Conservation (phyloP, 2,888 invertebrate species). For the Frankliniella fusca region DNA sequence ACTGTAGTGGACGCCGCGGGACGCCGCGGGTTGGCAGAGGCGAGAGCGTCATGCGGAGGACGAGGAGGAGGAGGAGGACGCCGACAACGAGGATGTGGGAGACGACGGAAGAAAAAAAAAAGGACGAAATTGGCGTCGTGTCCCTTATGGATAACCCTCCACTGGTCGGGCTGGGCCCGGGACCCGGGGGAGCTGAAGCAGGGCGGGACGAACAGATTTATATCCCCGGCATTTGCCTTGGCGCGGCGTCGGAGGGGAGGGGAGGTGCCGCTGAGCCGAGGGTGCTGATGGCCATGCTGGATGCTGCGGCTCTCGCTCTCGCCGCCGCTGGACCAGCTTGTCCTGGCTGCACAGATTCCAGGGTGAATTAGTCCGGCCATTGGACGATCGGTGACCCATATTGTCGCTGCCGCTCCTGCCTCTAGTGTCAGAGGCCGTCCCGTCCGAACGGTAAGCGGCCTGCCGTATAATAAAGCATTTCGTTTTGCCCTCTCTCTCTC, state of each 20-base stretch:
- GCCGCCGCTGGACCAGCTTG: too few relatives aligned
- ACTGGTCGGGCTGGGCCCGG: neutral
- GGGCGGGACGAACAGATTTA: neutral
- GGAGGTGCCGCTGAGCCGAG: neutral
- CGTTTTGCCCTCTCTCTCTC: neutral
- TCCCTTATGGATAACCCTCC: conserved; percentile 6
- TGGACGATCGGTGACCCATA: too few relatives aligned
- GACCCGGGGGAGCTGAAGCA: neutral
- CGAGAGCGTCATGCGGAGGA: neutral
- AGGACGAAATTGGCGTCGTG: conserved; percentile 6
- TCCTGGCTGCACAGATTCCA: too few relatives aligned
- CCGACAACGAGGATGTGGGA: neutral
- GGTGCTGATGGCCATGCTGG: neutral
- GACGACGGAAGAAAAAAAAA: neutral
- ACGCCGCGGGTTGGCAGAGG: neutral
- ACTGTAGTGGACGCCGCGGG: too few relatives aligned
- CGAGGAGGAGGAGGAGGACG: neutral
- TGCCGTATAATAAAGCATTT: too few relatives aligned
- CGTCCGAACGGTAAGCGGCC: too few relatives aligned
- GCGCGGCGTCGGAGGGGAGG: neutral
- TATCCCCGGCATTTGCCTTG: neutral
- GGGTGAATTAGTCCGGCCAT: too few relatives aligned
- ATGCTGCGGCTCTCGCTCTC: neutral
- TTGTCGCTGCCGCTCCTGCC: too few relatives aligned
- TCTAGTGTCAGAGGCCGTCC: too few relatives aligned